Conservation (phyloP, 2,113 vertebrate genomes). For the Dicerorhinus sumatrensis region DNA sequence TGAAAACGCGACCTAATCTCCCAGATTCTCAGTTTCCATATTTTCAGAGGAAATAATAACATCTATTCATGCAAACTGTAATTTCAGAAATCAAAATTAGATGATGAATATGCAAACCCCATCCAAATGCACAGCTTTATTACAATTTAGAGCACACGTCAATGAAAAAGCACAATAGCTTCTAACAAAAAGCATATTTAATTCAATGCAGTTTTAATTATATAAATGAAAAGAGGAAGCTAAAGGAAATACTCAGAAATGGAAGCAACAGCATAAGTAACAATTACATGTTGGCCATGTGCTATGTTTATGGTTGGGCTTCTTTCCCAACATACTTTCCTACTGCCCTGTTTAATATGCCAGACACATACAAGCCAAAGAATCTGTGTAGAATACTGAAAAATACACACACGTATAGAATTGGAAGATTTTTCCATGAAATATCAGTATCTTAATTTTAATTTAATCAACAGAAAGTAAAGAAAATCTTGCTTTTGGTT, state of each 20-base stretch:
- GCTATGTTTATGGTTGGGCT: neutral
- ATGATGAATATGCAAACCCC: neutral
- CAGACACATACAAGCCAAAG: neutral
- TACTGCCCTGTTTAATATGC: neutral
- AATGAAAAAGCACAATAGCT: neutral
- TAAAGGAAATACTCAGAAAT: neutral
- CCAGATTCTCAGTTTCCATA: neutral
- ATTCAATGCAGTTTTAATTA: neutral
- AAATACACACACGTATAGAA: neutral
- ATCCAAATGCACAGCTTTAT: neutral
- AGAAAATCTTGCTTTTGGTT: neutral
- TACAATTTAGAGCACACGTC: neutral
- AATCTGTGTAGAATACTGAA: neutral
- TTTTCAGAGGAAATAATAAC: conserved; percentile 35
- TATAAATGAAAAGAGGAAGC: neutral
- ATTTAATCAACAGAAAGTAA: neutral
- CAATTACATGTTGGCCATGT: neutral
- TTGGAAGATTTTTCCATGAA: neutral
- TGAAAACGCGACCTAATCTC: neutral
- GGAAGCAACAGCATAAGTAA: neutral
- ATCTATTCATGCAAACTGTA: neutral
- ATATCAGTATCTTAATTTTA: neutral
- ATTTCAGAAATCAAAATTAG: conserved; percentile 41
- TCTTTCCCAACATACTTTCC: neutral
- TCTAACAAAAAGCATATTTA: neutral